Evolutionary conservation across 2,113 vertebrate genomes (phyloP).

Genomic region (Osmerus eperlanus): DNA sequence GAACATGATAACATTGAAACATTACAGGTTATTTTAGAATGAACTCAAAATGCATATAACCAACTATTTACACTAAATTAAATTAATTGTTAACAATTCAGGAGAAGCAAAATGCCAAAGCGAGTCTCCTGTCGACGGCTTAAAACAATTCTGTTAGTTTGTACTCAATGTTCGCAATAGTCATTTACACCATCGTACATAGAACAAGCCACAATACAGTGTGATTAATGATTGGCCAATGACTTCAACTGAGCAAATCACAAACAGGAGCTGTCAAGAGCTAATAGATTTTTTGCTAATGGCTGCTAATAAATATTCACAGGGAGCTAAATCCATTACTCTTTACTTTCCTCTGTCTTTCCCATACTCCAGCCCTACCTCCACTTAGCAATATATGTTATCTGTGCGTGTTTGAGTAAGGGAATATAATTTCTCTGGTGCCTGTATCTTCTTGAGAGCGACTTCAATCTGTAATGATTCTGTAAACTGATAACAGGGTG

Average conservation of each 20-base stretch:
- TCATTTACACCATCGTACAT: too few relatives aligned
- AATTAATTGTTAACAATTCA: too few relatives aligned
- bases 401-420: too few relatives aligned
- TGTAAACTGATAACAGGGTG: too few relatives aligned
- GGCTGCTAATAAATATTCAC: not conserved
- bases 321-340: not conserved
- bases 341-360: not conserved
- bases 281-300: conserved; percentile 19
- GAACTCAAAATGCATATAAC: too few relatives aligned
- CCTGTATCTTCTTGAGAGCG: conserved; percentile 8
- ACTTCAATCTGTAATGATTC: too few relatives aligned
- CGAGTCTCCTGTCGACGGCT: too few relatives aligned
- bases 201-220: not conserved
- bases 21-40: too few relatives aligned
- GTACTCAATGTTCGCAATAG: too few relatives aligned
- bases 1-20: conserved; percentile 13
- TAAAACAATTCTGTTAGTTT: too few relatives aligned
- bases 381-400: not conserved
- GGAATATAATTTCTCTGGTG: not conserved
- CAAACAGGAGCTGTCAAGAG: conserved; percentile 18
- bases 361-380: not conserved
- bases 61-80: too few relatives aligned
- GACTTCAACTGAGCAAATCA: conserved; percentile 18
- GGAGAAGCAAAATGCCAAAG: too few relatives aligned
- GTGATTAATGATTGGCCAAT: conserved; percentile 27